Evolutionary conservation across 2,888 invertebrate genomes (phyloP).

Genomic region (Cephalotes varians): DNA sequence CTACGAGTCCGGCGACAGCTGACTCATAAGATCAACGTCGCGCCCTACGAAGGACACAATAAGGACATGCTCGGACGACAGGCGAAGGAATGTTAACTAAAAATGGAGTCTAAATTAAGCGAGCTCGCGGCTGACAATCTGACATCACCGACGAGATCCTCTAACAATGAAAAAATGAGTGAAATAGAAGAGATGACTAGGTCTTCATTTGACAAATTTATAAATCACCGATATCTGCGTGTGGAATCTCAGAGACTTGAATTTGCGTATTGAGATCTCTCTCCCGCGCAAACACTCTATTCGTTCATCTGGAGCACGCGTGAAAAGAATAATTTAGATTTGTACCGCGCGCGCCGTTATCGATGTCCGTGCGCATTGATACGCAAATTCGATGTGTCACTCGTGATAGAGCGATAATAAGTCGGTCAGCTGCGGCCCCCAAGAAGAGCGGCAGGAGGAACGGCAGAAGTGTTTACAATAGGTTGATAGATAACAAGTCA

Average conservation of each 20-base stretch:
- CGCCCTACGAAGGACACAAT: constrained; percentile 10
- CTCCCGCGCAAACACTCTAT: background rate
- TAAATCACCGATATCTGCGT: background rate
- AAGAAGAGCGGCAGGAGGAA: background rate
- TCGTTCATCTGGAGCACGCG: background rate
- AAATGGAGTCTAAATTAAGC: background rate
- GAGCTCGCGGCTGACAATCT: background rate
- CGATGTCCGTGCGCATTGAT: background rate
- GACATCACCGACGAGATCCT: background rate
- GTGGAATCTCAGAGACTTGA: background rate
- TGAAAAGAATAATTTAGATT: constrained; percentile 7
- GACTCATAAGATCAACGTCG: constrained; percentile 40
- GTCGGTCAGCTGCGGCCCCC: background rate
- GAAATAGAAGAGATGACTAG: background rate
- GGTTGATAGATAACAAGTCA: constrained; percentile 1
- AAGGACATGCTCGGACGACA: background rate
- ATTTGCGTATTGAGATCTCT: background rate
- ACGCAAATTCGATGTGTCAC: constrained; percentile 32
- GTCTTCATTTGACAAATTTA: background rate
- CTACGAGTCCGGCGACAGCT: background rate
- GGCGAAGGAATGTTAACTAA: constrained; percentile 5
- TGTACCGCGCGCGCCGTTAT: background rate
- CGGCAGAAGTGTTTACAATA: background rate
- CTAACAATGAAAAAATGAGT: background rate
- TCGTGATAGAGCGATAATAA: constrained; percentile 2